These are phyloP conservation scores for Rachycentron canadum DNA, from an alignment of 2,797 vertebrate species.

Conservation along the genomic window DNA sequence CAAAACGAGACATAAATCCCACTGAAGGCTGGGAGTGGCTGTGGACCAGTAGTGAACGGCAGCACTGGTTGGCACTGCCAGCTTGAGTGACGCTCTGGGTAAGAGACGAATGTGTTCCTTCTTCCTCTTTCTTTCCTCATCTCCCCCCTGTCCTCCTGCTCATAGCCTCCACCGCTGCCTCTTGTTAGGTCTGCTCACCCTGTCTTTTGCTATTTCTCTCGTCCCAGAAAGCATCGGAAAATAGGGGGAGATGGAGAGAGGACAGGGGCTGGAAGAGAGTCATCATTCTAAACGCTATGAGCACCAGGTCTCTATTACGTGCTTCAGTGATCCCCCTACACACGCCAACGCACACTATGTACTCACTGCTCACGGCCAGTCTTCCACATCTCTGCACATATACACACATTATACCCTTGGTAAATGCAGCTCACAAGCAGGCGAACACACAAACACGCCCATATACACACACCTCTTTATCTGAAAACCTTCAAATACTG, in stretches of 20 bases:
- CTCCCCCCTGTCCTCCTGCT: conserved; percentile 42
- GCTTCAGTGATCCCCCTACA: conserved; percentile 60
- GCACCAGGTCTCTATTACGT: conserved; percentile 74
- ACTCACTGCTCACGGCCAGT: conserved; percentile 43
- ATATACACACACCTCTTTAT: conserved; percentile 50
- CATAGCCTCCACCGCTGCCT: conserved; percentile 35
- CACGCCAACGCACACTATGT: conserved; percentile 43
- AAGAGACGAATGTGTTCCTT: conserved; percentile 72
- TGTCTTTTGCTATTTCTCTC: conserved; percentile 27
- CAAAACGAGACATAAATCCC: conserved; percentile 61
- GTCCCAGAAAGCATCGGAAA: conserved; percentile 44
- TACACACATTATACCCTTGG: conserved; percentile 38
- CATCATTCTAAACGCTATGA: conserved; percentile 66
- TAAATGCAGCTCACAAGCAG: conserved; percentile 31
- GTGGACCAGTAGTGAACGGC: conserved; percentile 44
- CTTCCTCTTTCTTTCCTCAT: conserved; percentile 51
- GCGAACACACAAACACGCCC: conserved; percentile 16
- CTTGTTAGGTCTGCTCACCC: conserved; percentile 40
- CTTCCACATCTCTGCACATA: conserved; percentile 63
- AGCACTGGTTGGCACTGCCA: conserved; percentile 47
- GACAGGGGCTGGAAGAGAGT: conserved; percentile 46
- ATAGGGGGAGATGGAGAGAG: conserved; percentile 33
- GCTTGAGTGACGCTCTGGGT: conserved; percentile 64
- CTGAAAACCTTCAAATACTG: conserved; percentile 61
- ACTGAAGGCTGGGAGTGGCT: conserved; percentile 54